These are phyloP conservation scores for Phortica variegata DNA, from an alignment of 1,140 invertebrate species.

Conservation along the genomic window DNA sequence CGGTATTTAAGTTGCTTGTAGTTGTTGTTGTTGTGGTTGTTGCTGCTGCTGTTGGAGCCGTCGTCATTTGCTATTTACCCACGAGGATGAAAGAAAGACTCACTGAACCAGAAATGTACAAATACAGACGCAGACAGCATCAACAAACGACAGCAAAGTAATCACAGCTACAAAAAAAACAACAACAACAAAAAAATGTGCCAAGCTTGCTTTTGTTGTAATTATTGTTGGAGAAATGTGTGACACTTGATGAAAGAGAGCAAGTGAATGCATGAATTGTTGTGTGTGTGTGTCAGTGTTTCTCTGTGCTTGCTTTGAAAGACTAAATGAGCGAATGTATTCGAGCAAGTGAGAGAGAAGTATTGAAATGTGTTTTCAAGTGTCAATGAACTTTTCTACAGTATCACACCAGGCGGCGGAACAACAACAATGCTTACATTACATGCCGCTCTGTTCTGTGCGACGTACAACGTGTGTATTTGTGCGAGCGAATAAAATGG, in stretches of 20 bases:
- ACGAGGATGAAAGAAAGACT: slow-evolving; percentile 47
- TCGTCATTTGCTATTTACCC: too few relatives aligned
- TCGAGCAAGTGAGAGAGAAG: too few relatives aligned
- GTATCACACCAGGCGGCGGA: slow-evolving; percentile 34
- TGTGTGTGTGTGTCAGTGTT: slow-evolving; percentile 27
- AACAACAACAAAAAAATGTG: slow-evolving; percentile 37
- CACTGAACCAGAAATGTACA: slow-evolving; percentile 46
- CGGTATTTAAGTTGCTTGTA: too few relatives aligned
- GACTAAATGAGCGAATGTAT: too few relatives aligned
- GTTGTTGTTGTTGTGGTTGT: too few relatives aligned
- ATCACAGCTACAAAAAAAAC: slow-evolving; percentile 23
- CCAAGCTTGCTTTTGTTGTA: slow-evolving; percentile 29
- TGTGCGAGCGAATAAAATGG: slow-evolving; percentile 29
- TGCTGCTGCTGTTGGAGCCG: too few relatives aligned
- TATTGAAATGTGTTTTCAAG: slow-evolving; percentile 53
- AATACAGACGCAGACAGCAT: slow-evolving; percentile 33
- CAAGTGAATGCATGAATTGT: slow-evolving; percentile 24
- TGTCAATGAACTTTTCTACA: slow-evolving; percentile 53
- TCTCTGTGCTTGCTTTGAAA: too few relatives aligned
- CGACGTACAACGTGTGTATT: slow-evolving; percentile 18
- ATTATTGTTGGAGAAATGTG: slow-evolving; percentile 44
- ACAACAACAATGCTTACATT: slow-evolving; percentile 26
- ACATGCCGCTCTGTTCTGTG: slow-evolving; percentile 15
- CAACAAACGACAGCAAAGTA: slow-evolving; percentile 3
- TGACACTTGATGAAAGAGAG: slow-evolving; percentile 51